phyloP scores from a whole-genome alignment of 2,797 vertebrate species.

The Diplodus puntazzo region DNA sequence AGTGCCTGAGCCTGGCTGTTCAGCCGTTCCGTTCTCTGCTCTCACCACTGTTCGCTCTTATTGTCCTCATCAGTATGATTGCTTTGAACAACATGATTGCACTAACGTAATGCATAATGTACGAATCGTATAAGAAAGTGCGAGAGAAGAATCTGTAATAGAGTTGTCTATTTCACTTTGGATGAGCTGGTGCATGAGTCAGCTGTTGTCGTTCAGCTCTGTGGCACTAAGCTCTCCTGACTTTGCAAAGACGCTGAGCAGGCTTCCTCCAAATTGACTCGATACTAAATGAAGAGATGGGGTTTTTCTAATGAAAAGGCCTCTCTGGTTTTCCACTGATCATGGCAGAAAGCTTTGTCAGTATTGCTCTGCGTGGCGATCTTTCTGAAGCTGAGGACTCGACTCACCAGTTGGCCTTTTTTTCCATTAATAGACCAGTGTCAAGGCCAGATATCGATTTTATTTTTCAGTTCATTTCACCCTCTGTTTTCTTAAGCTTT shows the following conservation, averaged over 20 bases:
- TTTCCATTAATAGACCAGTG: conserved; percentile 15
- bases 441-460: not conserved
- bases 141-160: conserved; percentile 22
- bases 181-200: conserved; percentile 63
- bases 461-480: not conserved
- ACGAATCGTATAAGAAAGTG: conserved; percentile 18
- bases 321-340: conserved; percentile 24
- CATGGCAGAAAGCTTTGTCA: conserved; percentile 25
- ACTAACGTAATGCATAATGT: conserved; percentile 39
- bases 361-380: conserved; percentile 7
- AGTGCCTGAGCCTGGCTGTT: conserved; percentile 20
- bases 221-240: conserved; percentile 49
- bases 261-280: conserved; percentile 52
- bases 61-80: conserved; percentile 61
- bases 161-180: conserved; percentile 40
- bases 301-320: conserved; percentile 35
- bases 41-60: conserved; percentile 34
- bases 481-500: not conserved
- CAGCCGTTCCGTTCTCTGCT: conserved; percentile 27
- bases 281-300: conserved; percentile 44
- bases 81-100: conserved; percentile 50
- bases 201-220: conserved; percentile 51
- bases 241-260: conserved; percentile 59
- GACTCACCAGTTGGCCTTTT: conserved; percentile 7
- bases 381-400: conserved; percentile 14